Evolutionary conservation across 2,797 vertebrate genomes (phyloP).

Genomic region (Dallia pectoralis): DNA sequence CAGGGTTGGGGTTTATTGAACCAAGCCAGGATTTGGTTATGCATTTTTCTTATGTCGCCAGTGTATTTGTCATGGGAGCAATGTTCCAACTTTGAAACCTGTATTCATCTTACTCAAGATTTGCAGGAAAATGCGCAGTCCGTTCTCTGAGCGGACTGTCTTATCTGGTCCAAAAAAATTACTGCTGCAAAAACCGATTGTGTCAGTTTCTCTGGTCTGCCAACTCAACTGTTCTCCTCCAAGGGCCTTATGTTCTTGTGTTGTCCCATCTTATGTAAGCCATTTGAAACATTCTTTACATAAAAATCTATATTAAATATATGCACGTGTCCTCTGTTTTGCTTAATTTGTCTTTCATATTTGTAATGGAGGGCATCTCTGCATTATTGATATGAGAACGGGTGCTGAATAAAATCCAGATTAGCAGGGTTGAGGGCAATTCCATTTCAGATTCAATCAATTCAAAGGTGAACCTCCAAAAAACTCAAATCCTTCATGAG

Average conservation of each 20-base stretch:
- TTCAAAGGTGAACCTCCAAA: too few relatives aligned
- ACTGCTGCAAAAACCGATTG: slow-evolving; percentile 22
- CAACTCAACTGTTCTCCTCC: background rate
- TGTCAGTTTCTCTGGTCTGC: background rate
- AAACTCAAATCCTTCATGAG: too few relatives aligned
- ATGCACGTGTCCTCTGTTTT: slow-evolving; percentile 26
- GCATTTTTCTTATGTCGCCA: slow-evolving; percentile 15
- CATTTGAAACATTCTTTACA: slow-evolving; percentile 65
- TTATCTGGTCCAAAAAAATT: slow-evolving; percentile 36
- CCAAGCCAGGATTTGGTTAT: slow-evolving; percentile 39
- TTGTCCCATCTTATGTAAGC: slow-evolving; percentile 46
- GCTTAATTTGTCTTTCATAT: slow-evolving; percentile 2
- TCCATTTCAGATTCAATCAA: too few relatives aligned
- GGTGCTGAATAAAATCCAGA: too few relatives aligned
- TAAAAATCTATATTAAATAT: slow-evolving; percentile 68
- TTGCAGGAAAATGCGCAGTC: slow-evolving; percentile 27
- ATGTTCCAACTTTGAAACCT: slow-evolving; percentile 49
- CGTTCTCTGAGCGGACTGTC: slow-evolving; percentile 36
- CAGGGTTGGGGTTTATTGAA: slow-evolving; percentile 15
- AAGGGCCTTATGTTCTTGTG: slow-evolving; percentile 46
- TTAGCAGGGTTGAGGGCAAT: too few relatives aligned
- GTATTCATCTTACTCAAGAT: slow-evolving; percentile 51
- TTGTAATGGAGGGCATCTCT: background rate
- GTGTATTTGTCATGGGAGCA: slow-evolving; percentile 22
- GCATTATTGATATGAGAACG: background rate